These are phyloP conservation scores for Trichomycterus rosablanca DNA, from an alignment of 2,113 vertebrate genomes.

Conservation along the genomic window DNA sequence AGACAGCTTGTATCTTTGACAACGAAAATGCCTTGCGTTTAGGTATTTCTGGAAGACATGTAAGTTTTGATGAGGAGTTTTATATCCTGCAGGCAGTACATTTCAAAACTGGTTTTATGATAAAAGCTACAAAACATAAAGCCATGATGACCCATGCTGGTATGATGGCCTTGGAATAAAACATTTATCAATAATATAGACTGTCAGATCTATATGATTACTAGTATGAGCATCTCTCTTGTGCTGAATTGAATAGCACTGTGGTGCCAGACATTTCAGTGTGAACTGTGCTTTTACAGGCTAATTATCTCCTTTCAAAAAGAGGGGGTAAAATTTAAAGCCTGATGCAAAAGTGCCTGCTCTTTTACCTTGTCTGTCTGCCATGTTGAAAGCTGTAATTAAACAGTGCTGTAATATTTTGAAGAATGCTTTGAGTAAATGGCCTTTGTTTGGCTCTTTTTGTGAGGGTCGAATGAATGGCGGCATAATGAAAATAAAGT, in stretches of 20 bases:
- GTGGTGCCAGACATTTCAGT: conserved; percentile 32
- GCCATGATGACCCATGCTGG: no score
- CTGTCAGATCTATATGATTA: conserved; percentile 1
- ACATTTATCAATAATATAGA: no score
- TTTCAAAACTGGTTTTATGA: no score
- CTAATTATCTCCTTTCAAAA: conserved; percentile 48
- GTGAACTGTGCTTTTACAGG: conserved; percentile 43
- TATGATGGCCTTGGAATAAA: no score
- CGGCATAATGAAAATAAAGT: conserved; percentile 54
- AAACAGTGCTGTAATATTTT: conserved; percentile 54
- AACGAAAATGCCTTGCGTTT: background rate
- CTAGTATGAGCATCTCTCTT: conserved; percentile 15
- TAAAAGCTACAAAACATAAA: no score
- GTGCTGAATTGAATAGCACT: conserved; percentile 25
- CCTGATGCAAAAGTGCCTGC: conserved; percentile 45
- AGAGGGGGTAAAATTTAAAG: conserved; percentile 36
- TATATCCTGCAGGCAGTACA: no score
- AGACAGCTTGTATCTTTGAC: background rate
- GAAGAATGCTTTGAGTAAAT: conserved; percentile 49
- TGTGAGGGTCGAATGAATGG: conserved; percentile 44
- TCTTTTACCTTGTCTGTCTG: conserved; percentile 46
- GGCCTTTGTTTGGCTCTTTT: conserved; percentile 55
- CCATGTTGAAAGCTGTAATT: conserved; percentile 46
- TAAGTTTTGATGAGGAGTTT: no score
- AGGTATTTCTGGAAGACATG: no score